Percentiles rank a stretch among this genome's conserved stretches.
phyloP scores from a whole-genome alignment of 2,113 vertebrate genomes.

The Erpornis zantholeuca region DNA sequence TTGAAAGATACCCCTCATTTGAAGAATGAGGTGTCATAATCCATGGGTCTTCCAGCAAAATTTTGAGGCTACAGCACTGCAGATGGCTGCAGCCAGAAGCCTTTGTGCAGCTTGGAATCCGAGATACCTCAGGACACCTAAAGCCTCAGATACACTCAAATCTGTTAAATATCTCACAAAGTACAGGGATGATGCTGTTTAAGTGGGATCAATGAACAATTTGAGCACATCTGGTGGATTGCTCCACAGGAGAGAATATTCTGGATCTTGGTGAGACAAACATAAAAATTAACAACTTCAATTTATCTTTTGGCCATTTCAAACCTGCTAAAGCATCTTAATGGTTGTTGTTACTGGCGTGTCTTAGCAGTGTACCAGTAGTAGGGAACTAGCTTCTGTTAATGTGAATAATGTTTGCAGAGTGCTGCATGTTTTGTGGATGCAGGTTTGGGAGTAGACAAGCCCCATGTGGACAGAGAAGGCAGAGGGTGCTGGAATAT shows the following conservation, averaged over 20 bases:
- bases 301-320: not conserved
- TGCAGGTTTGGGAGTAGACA: fast-evolving
- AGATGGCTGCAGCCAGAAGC: not conserved
- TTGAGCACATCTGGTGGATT: not conserved
- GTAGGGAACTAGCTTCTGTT: not conserved
- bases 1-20: slow-evolving; percentile 2
- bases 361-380: not conserved
- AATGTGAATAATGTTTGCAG: not conserved
- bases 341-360: not conserved
- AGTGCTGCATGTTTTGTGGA: not conserved
- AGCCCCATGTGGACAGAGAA: not conserved
- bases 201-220: not conserved
- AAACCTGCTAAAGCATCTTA: not conserved
- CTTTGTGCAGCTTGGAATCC: not conserved
- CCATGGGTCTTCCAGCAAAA: not conserved
- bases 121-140: not conserved
- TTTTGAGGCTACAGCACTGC: not conserved
- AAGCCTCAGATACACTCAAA: not conserved
- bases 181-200: not conserved
- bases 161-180: not conserved
- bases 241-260: not conserved
- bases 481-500: not conserved
- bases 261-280: not conserved
- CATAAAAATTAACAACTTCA: not conserved
- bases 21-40: slow-evolving; percentile 1